Evolutionary conservation across 1,140 invertebrate genomes (phyloP), one percentile per base, ranked within the genome.

Genomic region (Drosophila varians): DNA sequence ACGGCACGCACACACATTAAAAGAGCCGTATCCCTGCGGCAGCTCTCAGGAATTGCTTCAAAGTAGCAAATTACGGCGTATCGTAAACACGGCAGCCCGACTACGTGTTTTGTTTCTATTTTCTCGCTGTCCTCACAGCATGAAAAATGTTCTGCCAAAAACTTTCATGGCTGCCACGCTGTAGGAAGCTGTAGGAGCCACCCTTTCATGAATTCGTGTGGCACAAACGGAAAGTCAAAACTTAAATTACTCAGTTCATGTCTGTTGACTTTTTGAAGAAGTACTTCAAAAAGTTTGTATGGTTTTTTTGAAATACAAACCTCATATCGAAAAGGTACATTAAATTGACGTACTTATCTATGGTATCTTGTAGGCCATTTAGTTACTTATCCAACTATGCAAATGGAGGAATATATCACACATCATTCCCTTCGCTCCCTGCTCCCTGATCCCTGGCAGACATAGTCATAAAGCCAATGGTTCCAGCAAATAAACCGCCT

Each of bases 51-150:
- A 83, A 73, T 58, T 73, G 74, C 61, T 66, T 77, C 77, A 83
- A 74, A 83, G 62, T 82, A 83, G 78, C 78, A 82, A 83, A 82
- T 82, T 83, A 73, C 78, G 61, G 36, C 69, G 45, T 73, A 82
- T 77, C 77, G 49, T 77, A 83, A 82, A 82, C 83, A 18, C 57
- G 77, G 49, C 36, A 69, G 31, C 65, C 34, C 12, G 48, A 28
- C 55, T 77, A 82, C 77, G 78, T 80, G 77, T 72, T 82, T 74
- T 77, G 18, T 68, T 56, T 49, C 56, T 42, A 66, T 54, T 57
- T 31, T 36, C 1, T 7, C 49, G 23, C 61, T 19, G 48, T 19
- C 28, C n/a, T 43, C 42, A 49, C 25, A 23, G 23, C 62, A 68
- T 68, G 49, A 69, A 51, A 69, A 48, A 69, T 69, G 65, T 46